Evolutionary conservation across 2,888 invertebrate species (phyloP).

Genomic region (Zaprionus lineosus): DNA sequence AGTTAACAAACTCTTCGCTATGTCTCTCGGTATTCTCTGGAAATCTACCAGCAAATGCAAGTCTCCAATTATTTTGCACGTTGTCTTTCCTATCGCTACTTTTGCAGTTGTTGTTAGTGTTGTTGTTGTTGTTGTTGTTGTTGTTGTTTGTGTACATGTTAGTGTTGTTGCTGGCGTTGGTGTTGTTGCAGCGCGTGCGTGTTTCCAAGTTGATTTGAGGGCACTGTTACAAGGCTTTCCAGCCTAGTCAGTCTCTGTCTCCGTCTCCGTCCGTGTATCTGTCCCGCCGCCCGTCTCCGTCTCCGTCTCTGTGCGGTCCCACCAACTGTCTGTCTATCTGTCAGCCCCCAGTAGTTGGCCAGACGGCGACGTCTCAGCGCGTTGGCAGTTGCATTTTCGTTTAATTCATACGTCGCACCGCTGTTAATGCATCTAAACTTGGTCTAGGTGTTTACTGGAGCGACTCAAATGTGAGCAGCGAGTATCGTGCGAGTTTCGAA

Average conservation of each 20-base stretch:
- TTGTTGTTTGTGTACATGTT: conserved; percentile 17
- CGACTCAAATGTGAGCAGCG: conserved; percentile 51
- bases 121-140: conserved; percentile 11
- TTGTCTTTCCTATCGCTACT: no score
- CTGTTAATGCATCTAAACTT: conserved; percentile 40
- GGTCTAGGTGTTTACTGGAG: conserved; percentile 70
- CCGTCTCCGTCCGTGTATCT: conserved; percentile 29
- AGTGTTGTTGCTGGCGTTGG: conserved; percentile 27
- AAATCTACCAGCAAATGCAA: conserved; percentile 5
- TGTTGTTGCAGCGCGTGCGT: conserved; percentile 61
- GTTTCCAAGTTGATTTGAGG: conserved; percentile 75
- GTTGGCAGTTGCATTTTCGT: conserved; percentile 69
- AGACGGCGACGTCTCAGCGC: conserved; percentile 54
- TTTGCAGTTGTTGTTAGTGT: conserved; percentile 39
- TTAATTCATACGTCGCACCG: conserved; percentile 35
- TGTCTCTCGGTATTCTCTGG: conserved; percentile 8
- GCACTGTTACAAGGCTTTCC: conserved; percentile 80
- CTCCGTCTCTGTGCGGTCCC: no score
- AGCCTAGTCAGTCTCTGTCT: conserved; percentile 52
- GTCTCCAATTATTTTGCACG: conserved; percentile 32
- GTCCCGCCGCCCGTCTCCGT: conserved; percentile 19
- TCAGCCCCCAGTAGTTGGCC: conserved; percentile 53
- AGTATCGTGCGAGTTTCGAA: conserved; percentile 44
- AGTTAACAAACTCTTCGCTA: neutral
- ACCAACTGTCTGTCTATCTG: conserved; percentile 4